Evolutionary conservation across 2,888 invertebrate genomes (phyloP).

Genomic region (Ectemnius lituratus): DNA sequence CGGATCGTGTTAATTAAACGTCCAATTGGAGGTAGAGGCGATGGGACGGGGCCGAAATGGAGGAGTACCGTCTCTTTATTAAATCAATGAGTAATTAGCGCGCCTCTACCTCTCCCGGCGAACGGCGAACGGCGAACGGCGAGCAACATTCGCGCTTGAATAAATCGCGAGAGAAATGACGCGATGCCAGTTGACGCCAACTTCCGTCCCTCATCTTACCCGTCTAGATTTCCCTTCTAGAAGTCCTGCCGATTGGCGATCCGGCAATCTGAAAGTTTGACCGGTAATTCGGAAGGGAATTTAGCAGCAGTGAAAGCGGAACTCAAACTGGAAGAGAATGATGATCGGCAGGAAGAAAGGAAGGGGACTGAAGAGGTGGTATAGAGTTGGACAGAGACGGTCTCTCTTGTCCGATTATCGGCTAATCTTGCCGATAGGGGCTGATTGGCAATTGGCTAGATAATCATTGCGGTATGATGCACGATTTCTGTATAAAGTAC

Average conservation of each 20-base stretch:
- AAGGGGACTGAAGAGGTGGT: no score
- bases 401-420: no score
- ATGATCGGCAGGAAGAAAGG: no score
- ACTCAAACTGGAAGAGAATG: no score
- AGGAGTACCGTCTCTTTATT: background rate
- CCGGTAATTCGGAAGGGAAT: no score
- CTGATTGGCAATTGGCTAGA: no score
- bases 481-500: conserved; percentile 61
- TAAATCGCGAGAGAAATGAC: conserved; percentile 19
- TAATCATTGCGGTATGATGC: background rate
- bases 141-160: conserved; percentile 24
- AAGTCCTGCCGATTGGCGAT: no score
- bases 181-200: background rate
- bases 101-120: background rate
- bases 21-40: background rate
- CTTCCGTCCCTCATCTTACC: background rate
- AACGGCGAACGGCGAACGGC: background rate
- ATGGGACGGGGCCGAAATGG: background rate
- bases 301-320: no score
- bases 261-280: no score
- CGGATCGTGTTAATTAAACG: conserved; percentile 6
- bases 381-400: no score
- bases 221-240: background rate
- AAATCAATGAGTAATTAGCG: conserved; percentile 20
- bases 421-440: no score